phyloP scores from a whole-genome alignment of 2,113 vertebrate species.

The Aphelocoma coerulescens region DNA sequence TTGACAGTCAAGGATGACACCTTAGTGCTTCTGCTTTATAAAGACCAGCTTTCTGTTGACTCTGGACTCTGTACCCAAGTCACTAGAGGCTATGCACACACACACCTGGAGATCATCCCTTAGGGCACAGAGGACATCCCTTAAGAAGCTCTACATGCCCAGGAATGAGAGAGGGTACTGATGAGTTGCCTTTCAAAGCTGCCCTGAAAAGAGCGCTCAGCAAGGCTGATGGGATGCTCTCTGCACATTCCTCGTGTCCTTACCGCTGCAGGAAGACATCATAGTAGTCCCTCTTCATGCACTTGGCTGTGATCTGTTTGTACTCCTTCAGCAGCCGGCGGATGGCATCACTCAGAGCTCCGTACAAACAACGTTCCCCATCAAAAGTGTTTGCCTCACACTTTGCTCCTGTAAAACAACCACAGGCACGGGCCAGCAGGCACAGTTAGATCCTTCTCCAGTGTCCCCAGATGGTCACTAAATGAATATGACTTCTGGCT shows the following conservation, averaged over 20 bases:
- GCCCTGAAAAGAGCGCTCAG: background rate
- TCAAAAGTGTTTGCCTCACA: slow-evolving; percentile 98
- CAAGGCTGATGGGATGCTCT: background rate
- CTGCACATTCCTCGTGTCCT: background rate
- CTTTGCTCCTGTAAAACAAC: slow-evolving; percentile 79
- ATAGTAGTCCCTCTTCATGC: slow-evolving; percentile 88
- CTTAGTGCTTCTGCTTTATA: background rate
- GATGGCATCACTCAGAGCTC: slow-evolving; percentile 88
- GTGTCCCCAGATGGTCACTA: accelerated
- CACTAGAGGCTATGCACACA: background rate
- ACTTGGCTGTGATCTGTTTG: slow-evolving; percentile 87
- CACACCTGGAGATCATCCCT: background rate
- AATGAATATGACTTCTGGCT: accelerated
- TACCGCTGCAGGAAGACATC: slow-evolving; percentile 91
- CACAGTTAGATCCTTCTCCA: background rate
- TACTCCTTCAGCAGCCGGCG: slow-evolving; percentile 89
- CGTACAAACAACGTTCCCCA: slow-evolving; percentile 90
- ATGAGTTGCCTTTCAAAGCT: background rate
- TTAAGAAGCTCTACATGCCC: background rate
- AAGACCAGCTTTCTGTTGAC: background rate
- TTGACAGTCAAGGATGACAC: background rate
- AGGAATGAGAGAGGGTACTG: background rate
- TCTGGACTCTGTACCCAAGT: background rate
- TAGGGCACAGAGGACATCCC: background rate
- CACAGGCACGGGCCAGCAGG: background rate